Conservation (phyloP, 2,888 invertebrate genomes). For the Drosophila quinaria region DNA sequence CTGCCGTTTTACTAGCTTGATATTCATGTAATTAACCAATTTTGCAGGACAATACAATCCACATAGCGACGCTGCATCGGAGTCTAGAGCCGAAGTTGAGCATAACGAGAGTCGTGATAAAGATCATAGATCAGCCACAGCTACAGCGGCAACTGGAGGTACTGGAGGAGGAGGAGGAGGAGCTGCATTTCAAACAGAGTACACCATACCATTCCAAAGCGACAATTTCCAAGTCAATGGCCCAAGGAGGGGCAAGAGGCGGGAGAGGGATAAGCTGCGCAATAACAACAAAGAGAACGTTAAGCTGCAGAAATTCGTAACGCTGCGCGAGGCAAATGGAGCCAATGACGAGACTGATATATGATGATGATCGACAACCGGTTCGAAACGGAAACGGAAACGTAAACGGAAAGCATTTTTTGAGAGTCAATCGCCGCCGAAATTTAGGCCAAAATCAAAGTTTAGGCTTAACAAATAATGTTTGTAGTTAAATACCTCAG, state of each 20-base stretch:
- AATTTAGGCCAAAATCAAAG: conserved; percentile 64
- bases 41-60: conserved; percentile 60
- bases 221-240: conserved; percentile 72
- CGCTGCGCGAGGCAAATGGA: conserved; percentile 72
- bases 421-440: conserved; percentile 51
- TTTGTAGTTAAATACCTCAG: conserved; percentile 68
- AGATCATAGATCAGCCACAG: conserved; percentile 28
- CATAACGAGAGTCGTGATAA: conserved; percentile 29
- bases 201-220: conserved; percentile 77
- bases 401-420: conserved; percentile 41
- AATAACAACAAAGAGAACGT: conserved; percentile 70
- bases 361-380: conserved; percentile 78
- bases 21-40: neutral
- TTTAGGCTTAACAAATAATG: conserved; percentile 60
- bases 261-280: conserved; percentile 51
- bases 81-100: conserved; percentile 13
- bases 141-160: neutral
- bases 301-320: conserved; percentile 75
- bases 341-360: conserved; percentile 83
- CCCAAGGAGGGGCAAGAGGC: conserved; percentile 59
- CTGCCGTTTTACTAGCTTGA: neutral
- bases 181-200: conserved; percentile 68
- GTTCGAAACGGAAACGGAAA: conserved; percentile 26
- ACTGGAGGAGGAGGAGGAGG: conserved; percentile 11
- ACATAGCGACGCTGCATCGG: conserved; percentile 23